Conservation (phyloP, 2,888 invertebrate genomes). For the Apotomis capreana region DNA sequence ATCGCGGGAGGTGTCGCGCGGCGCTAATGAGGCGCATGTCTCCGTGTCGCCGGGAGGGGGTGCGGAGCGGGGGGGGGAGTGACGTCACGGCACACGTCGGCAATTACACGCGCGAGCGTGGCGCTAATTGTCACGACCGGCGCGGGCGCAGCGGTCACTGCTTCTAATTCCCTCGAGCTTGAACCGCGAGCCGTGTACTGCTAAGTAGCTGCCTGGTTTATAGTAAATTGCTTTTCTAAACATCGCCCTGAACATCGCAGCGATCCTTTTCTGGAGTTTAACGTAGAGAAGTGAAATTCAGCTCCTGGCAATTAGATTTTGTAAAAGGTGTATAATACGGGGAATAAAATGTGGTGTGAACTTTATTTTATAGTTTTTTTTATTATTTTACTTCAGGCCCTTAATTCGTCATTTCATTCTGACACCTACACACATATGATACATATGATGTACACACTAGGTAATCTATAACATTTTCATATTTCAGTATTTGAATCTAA, state of each 20-base stretch:
- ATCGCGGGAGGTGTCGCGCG: slow-evolving; percentile 38
- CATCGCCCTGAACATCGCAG: slow-evolving; percentile 15
- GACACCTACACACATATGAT: too few species aligned
- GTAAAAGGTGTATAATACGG: too few species aligned
- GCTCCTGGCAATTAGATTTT: not conserved
- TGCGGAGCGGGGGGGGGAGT: slow-evolving; percentile 18
- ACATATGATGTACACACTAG: too few species aligned
- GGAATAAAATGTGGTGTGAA: too few species aligned
- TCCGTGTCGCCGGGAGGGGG: slow-evolving; percentile 1
- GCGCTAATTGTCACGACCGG: slow-evolving; percentile 46
- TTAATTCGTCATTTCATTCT: too few species aligned
- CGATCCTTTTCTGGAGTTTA: slow-evolving; percentile 25
- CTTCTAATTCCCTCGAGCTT: slow-evolving; percentile 24
- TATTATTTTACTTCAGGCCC: too few species aligned
- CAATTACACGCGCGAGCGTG: slow-evolving; percentile 43
- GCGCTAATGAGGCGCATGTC: slow-evolving; percentile 40
- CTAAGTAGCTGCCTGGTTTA: slow-evolving; percentile 19
- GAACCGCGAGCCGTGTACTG: slow-evolving; percentile 27
- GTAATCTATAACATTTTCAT: too few species aligned
- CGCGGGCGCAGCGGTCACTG: slow-evolving; percentile 42
- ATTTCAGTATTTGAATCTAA: too few species aligned
- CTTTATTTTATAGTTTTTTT: too few species aligned
- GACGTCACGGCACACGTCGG: slow-evolving; percentile 44
- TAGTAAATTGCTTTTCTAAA: slow-evolving; percentile 27
- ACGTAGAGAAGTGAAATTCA: not conserved